A percentile compares a stretch with the other conserved stretches of the same genome.
Evolutionary conservation across 2,888 invertebrate genomes (phyloP).

Genomic region (Ormyrus thymus): DNA sequence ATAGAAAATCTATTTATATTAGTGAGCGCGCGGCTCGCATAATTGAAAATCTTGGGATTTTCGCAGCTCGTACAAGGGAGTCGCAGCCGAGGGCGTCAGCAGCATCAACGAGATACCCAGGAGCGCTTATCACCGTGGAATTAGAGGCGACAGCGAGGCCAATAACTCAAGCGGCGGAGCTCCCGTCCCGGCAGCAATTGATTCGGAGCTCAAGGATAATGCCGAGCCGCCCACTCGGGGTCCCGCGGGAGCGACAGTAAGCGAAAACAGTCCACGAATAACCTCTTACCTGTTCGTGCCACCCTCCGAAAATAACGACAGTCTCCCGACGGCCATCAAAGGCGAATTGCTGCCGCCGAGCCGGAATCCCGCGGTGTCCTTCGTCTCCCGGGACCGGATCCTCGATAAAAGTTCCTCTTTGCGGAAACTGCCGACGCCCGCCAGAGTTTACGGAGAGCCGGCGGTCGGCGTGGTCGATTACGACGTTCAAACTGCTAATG

Average conservation of each 20-base stretch:
- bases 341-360: conserved; percentile 27
- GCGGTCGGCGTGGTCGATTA: conserved; percentile 28
- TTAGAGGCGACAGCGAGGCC: conserved; percentile 8
- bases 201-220: not conserved
- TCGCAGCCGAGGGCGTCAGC: conserved; percentile 2
- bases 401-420: not conserved
- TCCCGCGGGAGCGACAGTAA: not conserved
- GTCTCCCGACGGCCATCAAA: not conserved
- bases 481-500: conserved; percentile 46
- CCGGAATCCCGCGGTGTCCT: not conserved
- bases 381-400: not conserved
- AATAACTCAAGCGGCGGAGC: not conserved
- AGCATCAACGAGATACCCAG: not conserved
- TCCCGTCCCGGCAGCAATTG: conserved; percentile 8
- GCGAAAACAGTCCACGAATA: conserved; percentile 22
- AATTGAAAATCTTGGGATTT: too few species aligned
- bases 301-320: conserved; percentile 47
- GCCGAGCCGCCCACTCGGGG: not conserved
- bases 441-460: conserved; percentile 56
- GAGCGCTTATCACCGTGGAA: conserved; percentile 18
- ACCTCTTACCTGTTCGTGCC: conserved; percentile 56
- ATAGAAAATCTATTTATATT: too few species aligned
- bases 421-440: not conserved
- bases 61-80: conserved; percentile 1
- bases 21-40: too few species aligned